These are phyloP conservation scores for Catalaphyllia jardinei DNA, from an alignment of 64 coral and sea anemone species.

Conservation along the genomic window DNA sequence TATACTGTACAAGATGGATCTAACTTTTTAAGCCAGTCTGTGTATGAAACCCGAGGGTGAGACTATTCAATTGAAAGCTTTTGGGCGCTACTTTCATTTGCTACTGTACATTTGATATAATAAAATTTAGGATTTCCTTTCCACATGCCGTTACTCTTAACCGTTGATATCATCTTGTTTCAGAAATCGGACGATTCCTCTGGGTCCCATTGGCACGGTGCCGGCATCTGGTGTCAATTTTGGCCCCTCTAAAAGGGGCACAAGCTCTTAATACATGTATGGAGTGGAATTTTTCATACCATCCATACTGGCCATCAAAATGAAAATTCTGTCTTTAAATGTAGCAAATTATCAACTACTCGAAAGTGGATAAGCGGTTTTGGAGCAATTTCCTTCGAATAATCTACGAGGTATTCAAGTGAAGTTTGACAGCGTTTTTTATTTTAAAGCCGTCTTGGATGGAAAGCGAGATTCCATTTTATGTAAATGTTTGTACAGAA, in stretches of 20 bases:
- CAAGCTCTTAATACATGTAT: background rate
- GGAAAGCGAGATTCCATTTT: conserved; percentile 4
- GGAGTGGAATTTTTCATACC: background rate
- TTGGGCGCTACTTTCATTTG: background rate
- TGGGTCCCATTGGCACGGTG: conserved; percentile 58
- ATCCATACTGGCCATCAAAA: background rate
- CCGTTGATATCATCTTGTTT: background rate
- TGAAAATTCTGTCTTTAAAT: background rate
- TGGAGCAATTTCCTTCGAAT: background rate
- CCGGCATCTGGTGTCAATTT: conserved; percentile 29
- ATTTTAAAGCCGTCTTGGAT: background rate
- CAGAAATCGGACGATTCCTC: conserved; percentile 61
- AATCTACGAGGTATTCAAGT: background rate
- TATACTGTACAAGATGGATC: no score
- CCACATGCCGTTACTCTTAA: background rate
- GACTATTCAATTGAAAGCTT: background rate
- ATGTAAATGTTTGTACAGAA: conserved; percentile 26
- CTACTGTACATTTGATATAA: background rate
- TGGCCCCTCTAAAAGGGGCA: conserved; percentile 23
- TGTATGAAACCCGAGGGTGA: background rate
- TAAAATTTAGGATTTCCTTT: no score
- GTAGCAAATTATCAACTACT: background rate
- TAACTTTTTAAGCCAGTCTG: no score
- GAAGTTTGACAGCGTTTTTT: background rate
- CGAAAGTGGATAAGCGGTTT: background rate